Base-by-base conservation (phyloP, 2,113 vertebrate genomes). In the Tor tambroides region DNA sequence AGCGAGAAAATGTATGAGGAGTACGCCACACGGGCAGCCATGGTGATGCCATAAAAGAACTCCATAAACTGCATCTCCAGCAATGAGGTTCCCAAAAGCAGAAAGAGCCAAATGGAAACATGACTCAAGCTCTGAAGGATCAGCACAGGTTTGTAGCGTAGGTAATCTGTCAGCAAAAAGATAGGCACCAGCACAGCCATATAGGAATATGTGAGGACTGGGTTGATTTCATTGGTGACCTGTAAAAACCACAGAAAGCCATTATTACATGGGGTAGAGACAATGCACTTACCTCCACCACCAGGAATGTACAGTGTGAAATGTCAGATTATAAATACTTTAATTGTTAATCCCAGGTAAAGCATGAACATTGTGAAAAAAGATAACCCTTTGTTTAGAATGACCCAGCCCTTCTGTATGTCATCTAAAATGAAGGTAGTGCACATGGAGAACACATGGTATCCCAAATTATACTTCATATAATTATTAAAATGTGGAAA, bases 1-100 rank as follows among this genome's bases (percentile, higher is more conserved):
- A 99, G 94, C 0, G 97, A 97, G 94, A 99, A 99, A 91, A 99
- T 97, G 91, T 99, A 99, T 87, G 98, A 99, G 85, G 98, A 99
- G 89, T 98, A 99, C 83, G 98, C 98, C 0, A 99, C 96, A 1
- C 98, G 96, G 1, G 97, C 96, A 0, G 98, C 98, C 98, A 99
- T 97, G 74, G 96, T 97, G 92, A 99, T 7, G 49, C 97, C 92
- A 0, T 97, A 99, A 95, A 96, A 99, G 91, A 98, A 94, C 95
- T 99, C 98, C 98, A 99, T 97, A 86, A 98, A 89, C 92, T 99
- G 97, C 97, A 99, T 98, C 89, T 97, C 92, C 3, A 95, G 80
- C 35, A 99, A 88, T 0, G 93, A 92, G 71, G 38, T 80, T 79
- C 97, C 96, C 0, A 94, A 85, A 21, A 98, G 92, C 75, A 99